Percentiles rank a stretch among this genome's conserved stretches.
Conservation (phyloP, 2,113 vertebrate genomes). For the Acrocephalus kingi region DNA sequence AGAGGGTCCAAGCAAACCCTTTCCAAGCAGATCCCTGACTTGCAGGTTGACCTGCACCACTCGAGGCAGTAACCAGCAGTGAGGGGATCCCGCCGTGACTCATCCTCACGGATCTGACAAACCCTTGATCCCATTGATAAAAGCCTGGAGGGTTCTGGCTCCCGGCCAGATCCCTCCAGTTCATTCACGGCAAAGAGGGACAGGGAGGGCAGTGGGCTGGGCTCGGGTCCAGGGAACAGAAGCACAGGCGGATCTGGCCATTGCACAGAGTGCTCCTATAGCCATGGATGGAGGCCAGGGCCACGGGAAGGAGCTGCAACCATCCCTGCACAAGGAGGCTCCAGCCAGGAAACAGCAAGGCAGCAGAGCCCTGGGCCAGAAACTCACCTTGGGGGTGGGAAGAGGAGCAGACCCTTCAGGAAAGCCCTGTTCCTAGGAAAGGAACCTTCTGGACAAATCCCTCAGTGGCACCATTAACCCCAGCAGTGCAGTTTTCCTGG, state of each 20-base stretch:
- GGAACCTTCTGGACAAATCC: not conserved
- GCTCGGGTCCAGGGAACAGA: constrained; percentile 49
- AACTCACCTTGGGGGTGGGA: not conserved
- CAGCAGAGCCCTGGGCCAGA: not conserved
- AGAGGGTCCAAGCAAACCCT: not conserved
- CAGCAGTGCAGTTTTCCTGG: not conserved
- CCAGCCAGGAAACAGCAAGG: constrained; percentile 1
- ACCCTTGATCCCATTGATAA: constrained; percentile 66
- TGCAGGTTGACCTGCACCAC: not conserved
- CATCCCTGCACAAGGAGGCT: not conserved
- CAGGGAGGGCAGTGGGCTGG: not conserved
- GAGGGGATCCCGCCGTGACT: constrained; percentile 30
- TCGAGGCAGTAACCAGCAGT: not conserved
- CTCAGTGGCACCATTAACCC: rapidly evolving
- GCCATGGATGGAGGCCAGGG: constrained; percentile 37
- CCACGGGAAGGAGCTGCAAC: not conserved
- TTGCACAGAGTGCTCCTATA: constrained; percentile 16
- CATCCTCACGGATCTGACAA: constrained; percentile 28
- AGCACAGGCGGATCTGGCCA: constrained; percentile 7
- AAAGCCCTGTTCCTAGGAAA: not conserved
- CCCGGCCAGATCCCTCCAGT: constrained; percentile 45
- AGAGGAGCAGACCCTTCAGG: not conserved
- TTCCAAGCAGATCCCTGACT: not conserved
- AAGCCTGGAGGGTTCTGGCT: constrained; percentile 40
- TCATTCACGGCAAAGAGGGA: constrained; percentile 64